Conservation (phyloP, 2,888 invertebrate species). For the Thumatha senex region DNA sequence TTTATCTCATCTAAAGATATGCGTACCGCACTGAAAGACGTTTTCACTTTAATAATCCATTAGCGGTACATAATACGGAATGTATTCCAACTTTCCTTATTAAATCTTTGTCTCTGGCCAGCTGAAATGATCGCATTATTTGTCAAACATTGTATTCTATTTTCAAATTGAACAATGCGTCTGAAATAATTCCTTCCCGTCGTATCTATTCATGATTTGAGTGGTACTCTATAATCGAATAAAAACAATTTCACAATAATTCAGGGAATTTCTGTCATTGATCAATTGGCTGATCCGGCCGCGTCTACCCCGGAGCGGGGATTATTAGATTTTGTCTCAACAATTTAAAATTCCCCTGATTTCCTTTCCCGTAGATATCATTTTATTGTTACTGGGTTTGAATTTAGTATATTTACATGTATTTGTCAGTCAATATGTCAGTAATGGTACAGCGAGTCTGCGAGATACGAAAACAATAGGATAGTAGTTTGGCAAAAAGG, state of each 20-base stretch:
- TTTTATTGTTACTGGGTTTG: slow-evolving; percentile 35
- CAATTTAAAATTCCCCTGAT: slow-evolving; percentile 46
- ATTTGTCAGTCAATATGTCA: not conserved
- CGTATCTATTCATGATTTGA: slow-evolving; percentile 5
- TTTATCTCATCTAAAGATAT: too few species aligned
- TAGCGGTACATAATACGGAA: too few species aligned
- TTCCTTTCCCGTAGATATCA: slow-evolving; percentile 32
- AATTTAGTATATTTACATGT: slow-evolving; percentile 28
- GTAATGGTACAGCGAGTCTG: not conserved
- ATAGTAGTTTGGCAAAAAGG: too few species aligned
- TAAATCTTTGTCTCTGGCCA: not conserved
- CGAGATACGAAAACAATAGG: too few species aligned
- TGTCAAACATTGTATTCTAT: slow-evolving; percentile 11
- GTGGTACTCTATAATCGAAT: slow-evolving; percentile 36
- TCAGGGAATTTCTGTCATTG: slow-evolving; percentile 52
- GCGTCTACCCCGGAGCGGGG: slow-evolving; percentile 33
- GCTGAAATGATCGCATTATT: not conserved
- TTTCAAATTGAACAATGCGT: slow-evolving; percentile 14
- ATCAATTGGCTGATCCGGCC: slow-evolving; percentile 58
- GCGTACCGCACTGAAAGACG: too few species aligned
- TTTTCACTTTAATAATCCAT: too few species aligned
- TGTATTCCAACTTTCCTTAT: too few species aligned
- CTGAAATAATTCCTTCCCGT: slow-evolving; percentile 21
- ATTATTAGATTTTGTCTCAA: slow-evolving; percentile 60
- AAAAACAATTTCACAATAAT: slow-evolving; percentile 52